Percentiles rank a stretch among this genome's conserved stretches.
phyloP scores from a whole-genome alignment of 2,113 vertebrate genomes.

The Scatophagus argus region DNA sequence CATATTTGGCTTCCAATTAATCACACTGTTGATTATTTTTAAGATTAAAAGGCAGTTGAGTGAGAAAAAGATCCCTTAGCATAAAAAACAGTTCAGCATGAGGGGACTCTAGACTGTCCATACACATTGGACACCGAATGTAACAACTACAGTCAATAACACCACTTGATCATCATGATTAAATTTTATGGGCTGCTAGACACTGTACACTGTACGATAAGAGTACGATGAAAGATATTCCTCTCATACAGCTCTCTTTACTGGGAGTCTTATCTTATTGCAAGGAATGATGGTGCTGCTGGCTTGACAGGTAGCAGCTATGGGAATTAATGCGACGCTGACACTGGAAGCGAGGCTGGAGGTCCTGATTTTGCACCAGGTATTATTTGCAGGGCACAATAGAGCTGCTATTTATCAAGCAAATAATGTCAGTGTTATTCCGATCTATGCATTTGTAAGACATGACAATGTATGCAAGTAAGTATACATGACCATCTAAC shows the following conservation, averaged over 20 bases:
- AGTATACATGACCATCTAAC: no score
- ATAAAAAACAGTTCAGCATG: constrained; percentile 41
- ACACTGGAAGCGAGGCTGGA: constrained; percentile 65
- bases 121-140: constrained; percentile 36
- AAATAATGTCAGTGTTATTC: not conserved
- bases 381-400: constrained; percentile 13
- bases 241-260: constrained; percentile 37
- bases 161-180: constrained; percentile 61
- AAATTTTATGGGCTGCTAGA: constrained; percentile 55
- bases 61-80: constrained; percentile 45
- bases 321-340: constrained; percentile 64
- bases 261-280: constrained; percentile 50
- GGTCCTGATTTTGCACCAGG: not conserved
- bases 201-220: constrained; percentile 22
- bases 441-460: not conserved
- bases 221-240: constrained; percentile 53
- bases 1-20: constrained; percentile 75
- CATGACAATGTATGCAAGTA: not conserved
- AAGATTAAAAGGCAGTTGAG: constrained; percentile 65
- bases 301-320: constrained; percentile 66
- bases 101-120: constrained; percentile 36
- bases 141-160: constrained; percentile 58
- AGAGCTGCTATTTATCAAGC: not conserved
- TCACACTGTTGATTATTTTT: constrained; percentile 64
- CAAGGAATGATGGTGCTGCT: constrained; percentile 71